Evolutionary conservation across 92 coral and sea anemone species (phyloP).

Genomic region (Umimayanthus chanpuru): DNA sequence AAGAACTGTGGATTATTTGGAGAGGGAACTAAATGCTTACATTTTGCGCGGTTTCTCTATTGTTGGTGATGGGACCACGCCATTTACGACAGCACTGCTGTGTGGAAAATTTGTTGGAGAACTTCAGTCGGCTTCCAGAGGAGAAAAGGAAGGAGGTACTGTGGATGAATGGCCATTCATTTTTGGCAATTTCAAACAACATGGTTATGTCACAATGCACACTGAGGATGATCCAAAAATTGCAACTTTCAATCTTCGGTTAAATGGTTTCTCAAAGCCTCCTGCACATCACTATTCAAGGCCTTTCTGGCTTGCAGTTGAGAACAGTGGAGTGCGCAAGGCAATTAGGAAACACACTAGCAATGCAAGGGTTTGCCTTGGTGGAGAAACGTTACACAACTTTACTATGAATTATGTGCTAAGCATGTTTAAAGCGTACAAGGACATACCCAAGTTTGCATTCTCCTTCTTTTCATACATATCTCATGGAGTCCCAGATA

Average conservation of each 20-base stretch:
- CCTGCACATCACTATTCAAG: slow-evolving; percentile 79
- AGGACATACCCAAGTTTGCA: slow-evolving; percentile 71
- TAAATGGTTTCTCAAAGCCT: slow-evolving; percentile 59
- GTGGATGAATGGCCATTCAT: slow-evolving; percentile 79
- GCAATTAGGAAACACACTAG: slow-evolving; percentile 49
- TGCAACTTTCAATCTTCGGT: slow-evolving; percentile 67
- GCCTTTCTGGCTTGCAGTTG: slow-evolving; percentile 81
- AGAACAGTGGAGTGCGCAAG: slow-evolving; percentile 60
- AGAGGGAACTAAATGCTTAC: slow-evolving; percentile 60
- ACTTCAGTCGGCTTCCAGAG: slow-evolving; percentile 22
- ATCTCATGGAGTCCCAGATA: slow-evolving; percentile 81
- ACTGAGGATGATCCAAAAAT: slow-evolving; percentile 79
- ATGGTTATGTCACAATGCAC: slow-evolving; percentile 75
- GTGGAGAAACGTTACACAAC: slow-evolving; percentile 68
- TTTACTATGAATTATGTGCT: slow-evolving; percentile 66
- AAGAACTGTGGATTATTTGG: slow-evolving; percentile 54
- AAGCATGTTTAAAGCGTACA: slow-evolving; percentile 65
- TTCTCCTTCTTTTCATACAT: slow-evolving; percentile 75
- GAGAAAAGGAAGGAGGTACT: slow-evolving; percentile 6
- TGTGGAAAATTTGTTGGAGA: slow-evolving; percentile 71
- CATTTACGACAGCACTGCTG: slow-evolving; percentile 69
- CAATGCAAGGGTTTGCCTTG: slow-evolving; percentile 67
- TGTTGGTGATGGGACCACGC: slow-evolving; percentile 83
- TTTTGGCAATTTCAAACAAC: slow-evolving; percentile 60
- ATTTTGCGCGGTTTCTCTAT: slow-evolving; percentile 77